phyloP scores from a whole-genome alignment of 2,797 vertebrate species.

The Gymnoscopelus microlampas region DNA sequence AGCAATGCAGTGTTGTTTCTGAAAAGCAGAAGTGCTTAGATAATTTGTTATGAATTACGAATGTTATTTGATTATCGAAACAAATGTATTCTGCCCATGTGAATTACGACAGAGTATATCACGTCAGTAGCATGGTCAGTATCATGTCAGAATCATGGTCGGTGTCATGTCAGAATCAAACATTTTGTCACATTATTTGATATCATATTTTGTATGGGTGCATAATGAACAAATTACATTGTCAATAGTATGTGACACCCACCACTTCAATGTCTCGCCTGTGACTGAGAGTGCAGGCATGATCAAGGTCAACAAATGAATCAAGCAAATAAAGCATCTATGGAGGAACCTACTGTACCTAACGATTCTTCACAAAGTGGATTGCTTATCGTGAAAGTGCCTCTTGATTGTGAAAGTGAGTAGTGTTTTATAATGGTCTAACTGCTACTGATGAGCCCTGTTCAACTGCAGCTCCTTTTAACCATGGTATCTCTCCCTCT shows the following conservation, averaged over 20 bases:
- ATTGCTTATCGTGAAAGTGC: slow-evolving; percentile 1
- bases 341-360: slow-evolving; percentile 13
- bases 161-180: slow-evolving; percentile 41
- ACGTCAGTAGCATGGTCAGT: too few species aligned
- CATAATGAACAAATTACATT: slow-evolving; percentile 44
- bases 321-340: slow-evolving; percentile 30
- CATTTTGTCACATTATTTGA: slow-evolving; percentile 31
- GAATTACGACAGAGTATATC: too few species aligned
- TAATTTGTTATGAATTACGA: too few species aligned
- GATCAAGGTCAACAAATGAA: slow-evolving; percentile 53
- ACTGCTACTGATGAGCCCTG: slow-evolving; percentile 35
- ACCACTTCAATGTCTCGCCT: slow-evolving; percentile 49
- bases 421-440: slow-evolving; percentile 49
- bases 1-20: too few species aligned
- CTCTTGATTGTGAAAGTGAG: slow-evolving; percentile 10
- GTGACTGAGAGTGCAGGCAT: slow-evolving; percentile 39
- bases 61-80: too few species aligned
- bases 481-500: slow-evolving; percentile 38
- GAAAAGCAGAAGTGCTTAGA: too few species aligned
- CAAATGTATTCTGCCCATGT: too few species aligned
- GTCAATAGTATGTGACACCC: slow-evolving; percentile 53
- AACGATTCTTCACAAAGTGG: slow-evolving; percentile 17
- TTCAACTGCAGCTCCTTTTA: slow-evolving; percentile 51
- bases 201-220: slow-evolving; percentile 53
- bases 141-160: slow-evolving; percentile 6